Base-by-base conservation (phyloP, 2,113 vertebrate genomes). In the Trochalopteron elliotii region DNA sequence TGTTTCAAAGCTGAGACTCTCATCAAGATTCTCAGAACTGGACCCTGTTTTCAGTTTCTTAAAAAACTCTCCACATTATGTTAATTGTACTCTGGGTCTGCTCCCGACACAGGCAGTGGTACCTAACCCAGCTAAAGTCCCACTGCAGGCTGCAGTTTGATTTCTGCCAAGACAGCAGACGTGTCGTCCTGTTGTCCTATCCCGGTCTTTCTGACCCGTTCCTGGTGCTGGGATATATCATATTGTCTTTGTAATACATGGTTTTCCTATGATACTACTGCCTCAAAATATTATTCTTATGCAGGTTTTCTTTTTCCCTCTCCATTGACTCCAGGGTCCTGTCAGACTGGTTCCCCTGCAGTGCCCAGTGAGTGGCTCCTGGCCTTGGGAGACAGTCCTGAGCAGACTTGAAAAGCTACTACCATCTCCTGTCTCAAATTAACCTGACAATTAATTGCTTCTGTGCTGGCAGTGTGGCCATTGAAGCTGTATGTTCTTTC, bases 161-260 rank as follows among this genome's bases (percentile, higher is more conserved):
- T 71, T 37, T 11, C 15, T 30, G 15, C 37, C 10, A 2, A 42
- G 23, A 8, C 14, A 15, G 37, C 24, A 63, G 35, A 10, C 11
- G 2, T 11, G 25, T 25, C 0, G 0, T 0, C 2, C 22, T 67
- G 2, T 33, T 35, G 0, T 0, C 2, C 22, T 67, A 2, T 33
- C 39, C 50, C 5, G 7, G 57, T 68, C 53, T 75, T 63, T 27
- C 21, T 42, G 30, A 67, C 17, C 23, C 9, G 3, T 30, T 33
- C 37, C 35, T 35, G 25, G 5, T n/a, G 16, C n/a, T 35, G 35
- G 47, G 22, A 18, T 74, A 2, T 37, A 53, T 40, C 30, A 0
- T 27, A 33, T 1, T n/a, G 37, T 40, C 10, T 0, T 22, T 15
- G 28, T 33, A 69, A 37, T 1, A 0, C 14, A 7, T 0, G 25